A percentile compares a stretch with the other conserved stretches of the same genome.
Evolutionary conservation across 1,140 invertebrate species (phyloP).

Genomic region (Leptopilina boulardi): DNA sequence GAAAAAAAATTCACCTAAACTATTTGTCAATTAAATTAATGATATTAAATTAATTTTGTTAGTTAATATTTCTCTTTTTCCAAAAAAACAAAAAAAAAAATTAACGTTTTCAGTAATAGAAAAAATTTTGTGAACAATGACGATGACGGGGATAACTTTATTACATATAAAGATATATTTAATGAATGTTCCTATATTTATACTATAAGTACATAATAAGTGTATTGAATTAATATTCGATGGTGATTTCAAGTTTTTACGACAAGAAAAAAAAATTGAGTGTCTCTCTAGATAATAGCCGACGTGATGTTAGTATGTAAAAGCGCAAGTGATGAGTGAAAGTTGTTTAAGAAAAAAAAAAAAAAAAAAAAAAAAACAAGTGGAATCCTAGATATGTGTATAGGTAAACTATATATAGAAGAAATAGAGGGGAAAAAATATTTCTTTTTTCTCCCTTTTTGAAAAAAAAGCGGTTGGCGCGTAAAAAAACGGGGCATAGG

Average conservation of each 20-base stretch:
- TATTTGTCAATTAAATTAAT: too few relatives aligned
- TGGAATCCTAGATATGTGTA: slow-evolving; percentile 16
- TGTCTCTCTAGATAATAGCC: slow-evolving; percentile 55
- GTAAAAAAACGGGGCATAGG: slow-evolving; percentile 52
- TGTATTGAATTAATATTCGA: slow-evolving; percentile 74
- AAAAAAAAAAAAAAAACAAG: not conserved
- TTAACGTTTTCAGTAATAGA: not conserved
- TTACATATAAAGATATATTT: slow-evolving; percentile 73
- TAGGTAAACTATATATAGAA: slow-evolving; percentile 1
- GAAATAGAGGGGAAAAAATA: not conserved
- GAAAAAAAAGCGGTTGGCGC: slow-evolving; percentile 50
- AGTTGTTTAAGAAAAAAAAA: not conserved
- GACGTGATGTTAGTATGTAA: slow-evolving; percentile 33
- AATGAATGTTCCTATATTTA: slow-evolving; percentile 77
- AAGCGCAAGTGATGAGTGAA: slow-evolving; percentile 7
- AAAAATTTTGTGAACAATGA: slow-evolving; percentile 7
- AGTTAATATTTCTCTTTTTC: too few relatives aligned
- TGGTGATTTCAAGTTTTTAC: slow-evolving; percentile 75
- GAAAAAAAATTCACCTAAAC: too few relatives aligned
- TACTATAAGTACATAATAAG: slow-evolving; percentile 72
- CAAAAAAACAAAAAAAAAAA: not conserved
- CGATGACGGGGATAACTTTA: slow-evolving; percentile 62
- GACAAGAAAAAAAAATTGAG: slow-evolving; percentile 64
- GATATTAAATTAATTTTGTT: too few relatives aligned
- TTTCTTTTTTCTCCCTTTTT: slow-evolving; percentile 39